phyloP scores from a whole-genome alignment of 2,888 invertebrate species.

The Nezara viridula region DNA sequence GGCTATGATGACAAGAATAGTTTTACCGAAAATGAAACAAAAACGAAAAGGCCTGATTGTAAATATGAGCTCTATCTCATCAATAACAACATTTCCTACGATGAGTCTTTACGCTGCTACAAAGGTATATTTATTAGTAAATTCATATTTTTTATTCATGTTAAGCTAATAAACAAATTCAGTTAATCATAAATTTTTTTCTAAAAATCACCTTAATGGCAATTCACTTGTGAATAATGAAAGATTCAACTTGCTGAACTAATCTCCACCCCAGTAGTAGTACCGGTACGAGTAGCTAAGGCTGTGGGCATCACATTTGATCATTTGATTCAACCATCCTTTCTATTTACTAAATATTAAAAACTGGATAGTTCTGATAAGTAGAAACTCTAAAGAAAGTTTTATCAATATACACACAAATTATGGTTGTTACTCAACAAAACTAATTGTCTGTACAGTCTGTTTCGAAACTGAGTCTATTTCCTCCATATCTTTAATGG shows the following conservation, averaged over 20 bases:
- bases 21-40: slow-evolving; percentile 53
- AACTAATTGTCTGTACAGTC: too few species aligned
- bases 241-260: too few species aligned
- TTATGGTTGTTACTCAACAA: background rate
- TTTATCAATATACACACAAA: background rate
- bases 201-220: background rate
- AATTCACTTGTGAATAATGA: background rate
- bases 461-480: too few species aligned
- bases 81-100: background rate
- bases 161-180: background rate
- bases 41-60: slow-evolving; percentile 52
- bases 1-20: slow-evolving; percentile 49
- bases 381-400: background rate
- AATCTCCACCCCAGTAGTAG: too few species aligned
- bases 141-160: background rate
- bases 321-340: background rate
- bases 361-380: background rate
- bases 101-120: slow-evolving; percentile 46
- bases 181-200: background rate
- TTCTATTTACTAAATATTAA: background rate
- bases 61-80: slow-evolving; percentile 49
- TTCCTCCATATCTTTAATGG: background rate
- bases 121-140: slow-evolving; percentile 4
- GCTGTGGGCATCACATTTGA: too few species aligned
- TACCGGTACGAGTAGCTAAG: too few species aligned